Evolutionary conservation across 1,140 invertebrate species (phyloP), one percentile per base, ranked within the genome.

Genomic region (Drosophila chauvacae): DNA sequence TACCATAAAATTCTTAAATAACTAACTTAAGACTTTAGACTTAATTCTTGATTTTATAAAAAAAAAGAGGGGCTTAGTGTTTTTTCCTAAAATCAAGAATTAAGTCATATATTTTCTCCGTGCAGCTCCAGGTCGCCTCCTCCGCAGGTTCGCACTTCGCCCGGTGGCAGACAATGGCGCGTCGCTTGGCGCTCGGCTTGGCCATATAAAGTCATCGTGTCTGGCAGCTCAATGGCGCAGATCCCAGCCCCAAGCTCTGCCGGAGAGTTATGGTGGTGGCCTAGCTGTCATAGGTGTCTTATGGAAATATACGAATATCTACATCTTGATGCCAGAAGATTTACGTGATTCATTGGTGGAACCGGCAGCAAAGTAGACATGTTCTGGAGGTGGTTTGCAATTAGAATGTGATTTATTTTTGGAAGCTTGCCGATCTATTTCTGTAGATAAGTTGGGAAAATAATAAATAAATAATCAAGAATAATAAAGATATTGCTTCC

Each of bases 171-270:
- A 81, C 82, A 53, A 78, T 75, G 68, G 62, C 74, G 78, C 73
- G 82, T 80, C 76, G 73, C 51, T 68, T 45, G 66, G 50, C 77
- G 63, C 60, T 73, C 78, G 58, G 61, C 80, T 75, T 80, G 62
- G 69, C 83, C 83, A 83, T 86, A 86, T 80, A 82, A 86, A 77
- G 74, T 69, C 74, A 77, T 71, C 66, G 68, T 23, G 69, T 72
- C 69, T 72, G 68, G 55, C 69, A 71, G 66, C 44, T 72, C 69
- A 72, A 72, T 72, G 69, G 69, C 44, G 69, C 44, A 42, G 13
- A 47, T 50, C 30, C 51, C 51, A 23, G 66, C 62, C 44, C 30
- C 44, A 20, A 50, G 51, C 53, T 51, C 28, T 45, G 45, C 28
- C 35, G 45, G 53, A 72, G 68, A 72, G 69, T 72, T 72, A 72